A percentile compares a stretch with the other conserved stretches of the same genome.
Conservation (phyloP, 2,113 vertebrate species). For the Rattus rattus region DNA sequence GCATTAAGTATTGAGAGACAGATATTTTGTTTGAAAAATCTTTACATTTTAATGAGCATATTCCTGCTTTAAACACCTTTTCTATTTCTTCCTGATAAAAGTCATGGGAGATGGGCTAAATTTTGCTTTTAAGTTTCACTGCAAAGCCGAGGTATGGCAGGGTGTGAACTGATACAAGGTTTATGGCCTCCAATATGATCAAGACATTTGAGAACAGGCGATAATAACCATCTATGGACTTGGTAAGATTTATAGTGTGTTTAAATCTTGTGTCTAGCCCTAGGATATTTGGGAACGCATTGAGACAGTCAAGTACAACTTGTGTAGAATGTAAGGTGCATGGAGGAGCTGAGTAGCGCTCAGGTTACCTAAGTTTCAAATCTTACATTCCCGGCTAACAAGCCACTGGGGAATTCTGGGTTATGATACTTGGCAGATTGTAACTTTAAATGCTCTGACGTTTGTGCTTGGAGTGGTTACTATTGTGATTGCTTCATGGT, state of each 20-base stretch:
- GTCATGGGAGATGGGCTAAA: not conserved
- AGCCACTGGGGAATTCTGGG: not conserved
- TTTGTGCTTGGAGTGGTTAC: not conserved
- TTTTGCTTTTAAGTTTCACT: constrained; percentile 54
- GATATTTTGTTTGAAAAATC: not conserved
- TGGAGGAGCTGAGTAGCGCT: not conserved
- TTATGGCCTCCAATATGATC: constrained; percentile 60
- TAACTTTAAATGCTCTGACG: not conserved
- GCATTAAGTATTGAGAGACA: not conserved
- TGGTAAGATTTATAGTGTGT: constrained; percentile 60
- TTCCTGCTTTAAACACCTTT: not conserved
- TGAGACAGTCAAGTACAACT: constrained; percentile 51
- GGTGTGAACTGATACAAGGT: constrained; percentile 10
- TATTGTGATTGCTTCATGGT: not conserved
- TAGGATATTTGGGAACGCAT: constrained; percentile 57
- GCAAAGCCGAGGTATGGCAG: not conserved
- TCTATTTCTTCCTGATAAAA: not conserved
- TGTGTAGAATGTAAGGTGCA: constrained; percentile 14
- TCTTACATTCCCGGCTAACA: constrained; percentile 15
- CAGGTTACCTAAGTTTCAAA: not conserved
- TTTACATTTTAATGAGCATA: not conserved
- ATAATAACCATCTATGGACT: constrained; percentile 62
- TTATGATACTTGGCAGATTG: not conserved
- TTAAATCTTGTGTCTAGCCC: constrained; percentile 68
- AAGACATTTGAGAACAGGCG: constrained; percentile 69